These are phyloP conservation scores for Schizopygopsis pylzovi DNA, from an alignment of 2,797 vertebrate species.

Conservation along the genomic window DNA sequence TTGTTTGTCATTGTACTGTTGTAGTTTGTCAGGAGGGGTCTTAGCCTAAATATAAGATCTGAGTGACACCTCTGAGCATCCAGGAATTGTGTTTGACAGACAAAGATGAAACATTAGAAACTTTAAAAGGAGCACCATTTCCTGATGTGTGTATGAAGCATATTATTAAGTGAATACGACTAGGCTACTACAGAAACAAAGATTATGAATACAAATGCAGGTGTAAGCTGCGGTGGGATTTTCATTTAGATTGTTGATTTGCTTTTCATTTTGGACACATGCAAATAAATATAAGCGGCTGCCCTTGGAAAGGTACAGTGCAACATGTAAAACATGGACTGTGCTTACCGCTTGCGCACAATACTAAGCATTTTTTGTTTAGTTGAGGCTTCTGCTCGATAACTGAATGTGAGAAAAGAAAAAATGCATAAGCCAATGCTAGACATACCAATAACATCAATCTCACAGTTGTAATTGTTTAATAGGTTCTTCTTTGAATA, in stretches of 20 bases:
- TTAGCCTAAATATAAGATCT: not conserved
- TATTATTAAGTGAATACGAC: slow-evolving; percentile 5
- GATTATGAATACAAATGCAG: slow-evolving; percentile 27
- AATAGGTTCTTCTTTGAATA: slow-evolving; percentile 29
- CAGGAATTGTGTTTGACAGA: slow-evolving; percentile 45
- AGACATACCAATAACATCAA: slow-evolving; percentile 56
- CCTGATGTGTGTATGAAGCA: slow-evolving; percentile 12
- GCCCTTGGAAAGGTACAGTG: slow-evolving; percentile 69
- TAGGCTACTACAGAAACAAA: slow-evolving; percentile 5
- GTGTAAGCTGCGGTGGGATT: slow-evolving; percentile 57
- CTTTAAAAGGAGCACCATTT: slow-evolving; percentile 28
- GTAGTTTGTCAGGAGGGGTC: not conserved
- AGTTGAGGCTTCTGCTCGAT: slow-evolving; percentile 79
- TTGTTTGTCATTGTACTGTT: not conserved
- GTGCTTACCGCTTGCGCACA: slow-evolving; percentile 82
- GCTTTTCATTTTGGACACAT: slow-evolving; percentile 56
- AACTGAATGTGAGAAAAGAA: slow-evolving; percentile 79
- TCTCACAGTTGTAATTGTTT: slow-evolving; percentile 42
- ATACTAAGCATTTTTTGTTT: slow-evolving; percentile 83
- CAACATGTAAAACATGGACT: slow-evolving; percentile 67
- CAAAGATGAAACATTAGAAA: slow-evolving; percentile 19
- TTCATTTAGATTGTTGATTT: slow-evolving; percentile 44
- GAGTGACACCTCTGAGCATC: slow-evolving; percentile 27
- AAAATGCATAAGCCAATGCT: slow-evolving; percentile 64
- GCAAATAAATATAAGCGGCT: slow-evolving; percentile 59